Evolutionary conservation across 1,140 invertebrate species (phyloP).

Genomic region (Cataglyphis hispanica): DNA sequence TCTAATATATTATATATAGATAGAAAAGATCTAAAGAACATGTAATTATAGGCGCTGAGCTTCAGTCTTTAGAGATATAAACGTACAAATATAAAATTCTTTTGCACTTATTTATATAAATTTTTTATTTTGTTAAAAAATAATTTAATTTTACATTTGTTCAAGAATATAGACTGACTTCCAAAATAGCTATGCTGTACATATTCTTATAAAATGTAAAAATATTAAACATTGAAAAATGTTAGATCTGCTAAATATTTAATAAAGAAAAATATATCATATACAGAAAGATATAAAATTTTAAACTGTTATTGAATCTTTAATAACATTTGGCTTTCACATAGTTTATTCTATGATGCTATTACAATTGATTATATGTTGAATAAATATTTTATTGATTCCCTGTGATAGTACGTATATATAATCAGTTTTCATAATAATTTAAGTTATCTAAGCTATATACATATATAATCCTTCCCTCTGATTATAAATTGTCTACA

Average conservation of each 20-base stretch:
- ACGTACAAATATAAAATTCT: not conserved
- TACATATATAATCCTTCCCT: no score
- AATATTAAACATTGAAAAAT: conserved; percentile 32
- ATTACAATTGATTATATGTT: conserved; percentile 34
- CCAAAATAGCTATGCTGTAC: not conserved
- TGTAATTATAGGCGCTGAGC: not conserved
- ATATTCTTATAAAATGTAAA: conserved; percentile 20
- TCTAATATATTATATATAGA: not conserved
- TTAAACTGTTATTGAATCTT: conserved; percentile 48
- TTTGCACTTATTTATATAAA: conserved; percentile 59
- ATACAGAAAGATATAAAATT: conserved; percentile 52
- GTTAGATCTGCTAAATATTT: conserved; percentile 48
- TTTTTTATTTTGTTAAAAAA: conserved; percentile 25
- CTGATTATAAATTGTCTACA: conserved; percentile 24
- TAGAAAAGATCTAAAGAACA: not conserved
- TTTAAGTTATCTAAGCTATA: not conserved
- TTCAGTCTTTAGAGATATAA: conserved; percentile 5
- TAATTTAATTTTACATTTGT: conserved; percentile 3
- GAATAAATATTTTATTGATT: conserved; percentile 53
- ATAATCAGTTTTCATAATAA: conserved; percentile 53
- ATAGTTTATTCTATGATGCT: conserved; percentile 21
- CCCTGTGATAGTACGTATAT: conserved; percentile 60
- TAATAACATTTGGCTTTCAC: conserved; percentile 54
- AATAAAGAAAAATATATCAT: conserved; percentile 4
- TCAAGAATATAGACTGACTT: conserved; percentile 30